These are phyloP conservation scores for Rhingia campestris DNA, from an alignment of 2,888 invertebrate species.

Conservation along the genomic window DNA sequence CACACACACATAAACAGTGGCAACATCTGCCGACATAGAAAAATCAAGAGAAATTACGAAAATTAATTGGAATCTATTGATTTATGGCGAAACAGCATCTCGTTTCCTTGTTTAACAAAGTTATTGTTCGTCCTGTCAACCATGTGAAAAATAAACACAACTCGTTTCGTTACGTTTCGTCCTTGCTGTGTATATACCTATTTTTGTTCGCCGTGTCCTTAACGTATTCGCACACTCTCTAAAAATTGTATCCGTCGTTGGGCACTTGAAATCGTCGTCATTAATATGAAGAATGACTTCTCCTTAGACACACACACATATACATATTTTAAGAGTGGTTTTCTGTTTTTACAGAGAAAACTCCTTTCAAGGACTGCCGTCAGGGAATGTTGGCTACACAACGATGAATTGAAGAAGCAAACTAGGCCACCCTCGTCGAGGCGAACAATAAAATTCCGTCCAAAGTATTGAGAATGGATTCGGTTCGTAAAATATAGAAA, in stretches of 20 bases:
- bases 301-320: not conserved
- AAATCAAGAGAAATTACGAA: slow-evolving; percentile 73
- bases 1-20: not conserved
- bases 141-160: slow-evolving; percentile 72
- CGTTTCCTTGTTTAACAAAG: slow-evolving; percentile 63
- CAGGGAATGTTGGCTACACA: not conserved
- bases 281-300: slow-evolving; percentile 72
- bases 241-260: slow-evolving; percentile 58
- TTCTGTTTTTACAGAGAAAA: slow-evolving; percentile 9
- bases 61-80: slow-evolving; percentile 74
- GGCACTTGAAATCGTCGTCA: slow-evolving; percentile 70
- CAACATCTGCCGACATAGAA: slow-evolving; percentile 53
- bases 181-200: not conserved
- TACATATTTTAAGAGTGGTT: not conserved
- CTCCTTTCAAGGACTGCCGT: slow-evolving; percentile 16
- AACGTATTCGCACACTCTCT: slow-evolving; percentile 44
- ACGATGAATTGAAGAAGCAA: slow-evolving; percentile 19
- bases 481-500: slow-evolving; percentile 66
- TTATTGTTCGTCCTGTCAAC: slow-evolving; percentile 72
- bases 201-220: not conserved
- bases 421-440: slow-evolving; percentile 7
- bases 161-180: slow-evolving; percentile 36
- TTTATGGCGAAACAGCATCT: slow-evolving; percentile 67
- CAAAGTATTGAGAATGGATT: slow-evolving; percentile 51
- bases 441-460: slow-evolving; percentile 60